Base-by-base conservation (phyloP, 1,140 invertebrate genomes). In the Bactericera cockerelli region DNA sequence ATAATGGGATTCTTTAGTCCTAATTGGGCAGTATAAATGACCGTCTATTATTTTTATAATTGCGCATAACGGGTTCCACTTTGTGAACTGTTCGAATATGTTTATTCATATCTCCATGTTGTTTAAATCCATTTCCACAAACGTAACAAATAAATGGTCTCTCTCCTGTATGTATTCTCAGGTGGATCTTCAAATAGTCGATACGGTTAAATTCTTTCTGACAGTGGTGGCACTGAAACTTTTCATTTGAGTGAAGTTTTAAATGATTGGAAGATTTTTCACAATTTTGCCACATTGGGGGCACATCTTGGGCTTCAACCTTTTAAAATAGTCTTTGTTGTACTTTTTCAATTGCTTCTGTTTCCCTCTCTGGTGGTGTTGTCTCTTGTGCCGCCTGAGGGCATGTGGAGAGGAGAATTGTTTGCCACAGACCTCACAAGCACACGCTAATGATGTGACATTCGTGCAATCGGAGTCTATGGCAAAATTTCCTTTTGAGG, bases 111-210 rank as follows among this genome's bases (percentile, higher is more conserved):
- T 80, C 78, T 1, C 78, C 78, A 14, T 79, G 78, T 63, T 80
- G 78, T 2, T 77, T 67, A 61, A 81, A 79, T 55, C 80, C 77
- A 66, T 82, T 79, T 2, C 79, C 79, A 67, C 83, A 86, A 26
- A 77, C 75, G 1, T 75, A 72, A 67, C 82, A 85, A 36, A 76
- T 76, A 66, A 80, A 84, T 1, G 83, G 83, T 36, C 81, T 75
- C 64, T 84, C 82, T 21, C 82, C 82, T 0, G 81, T 83, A 65
- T 85, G 83, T 36, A 81, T 83, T 31, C 82, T 72, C 61, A 80
- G 78, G 63, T 82, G 80, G 13, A 38, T 58, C 25, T 42, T 57
- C 1, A 65, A 24, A 26, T 58, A 36, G 6, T 59, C 49, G 19
- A 49, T 49, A n/a, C 49, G 39, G 10, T 26, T 16, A 56, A 60